Percentiles rank a stretch among this genome's conserved stretches.
Conservation (phyloP, 2,888 invertebrate species). For the Tachina lurida region DNA sequence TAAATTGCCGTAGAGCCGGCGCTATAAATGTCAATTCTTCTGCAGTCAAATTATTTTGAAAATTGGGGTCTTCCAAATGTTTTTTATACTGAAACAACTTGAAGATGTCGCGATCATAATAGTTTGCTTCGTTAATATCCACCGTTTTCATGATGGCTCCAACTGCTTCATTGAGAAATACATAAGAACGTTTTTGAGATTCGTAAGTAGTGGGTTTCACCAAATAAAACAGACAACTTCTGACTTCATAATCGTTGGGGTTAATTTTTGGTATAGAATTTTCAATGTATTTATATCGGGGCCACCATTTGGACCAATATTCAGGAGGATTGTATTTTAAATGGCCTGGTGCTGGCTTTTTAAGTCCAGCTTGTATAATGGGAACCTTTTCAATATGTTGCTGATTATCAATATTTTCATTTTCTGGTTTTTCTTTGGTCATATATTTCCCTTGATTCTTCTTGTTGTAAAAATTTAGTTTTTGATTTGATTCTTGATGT, state of each 20-base stretch:
- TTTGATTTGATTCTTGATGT: neutral
- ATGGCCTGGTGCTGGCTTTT: conserved; percentile 5
- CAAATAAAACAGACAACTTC: conserved; percentile 17
- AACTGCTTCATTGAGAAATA: conserved; percentile 20
- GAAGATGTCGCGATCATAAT: conserved; percentile 33
- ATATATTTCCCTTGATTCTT: neutral
- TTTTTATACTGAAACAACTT: conserved; percentile 53
- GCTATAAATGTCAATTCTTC: conserved; percentile 8
- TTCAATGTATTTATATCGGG: conserved; percentile 51
- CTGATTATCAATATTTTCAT: neutral
- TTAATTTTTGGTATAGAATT: conserved; percentile 28
- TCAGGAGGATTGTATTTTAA: conserved; percentile 44
- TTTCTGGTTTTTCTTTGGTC: neutral
- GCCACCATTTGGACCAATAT: conserved; percentile 62
- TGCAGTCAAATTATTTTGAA: conserved; percentile 25
- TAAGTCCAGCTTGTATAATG: conserved; percentile 26
- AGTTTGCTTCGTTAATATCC: conserved; percentile 47
- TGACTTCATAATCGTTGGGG: conserved; percentile 25
- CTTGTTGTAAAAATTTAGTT: neutral
- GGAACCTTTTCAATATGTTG: neutral
- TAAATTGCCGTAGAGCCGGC: conserved; percentile 12
- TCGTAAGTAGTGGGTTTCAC: neutral
- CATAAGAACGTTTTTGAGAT: neutral
- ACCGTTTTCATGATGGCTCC: conserved; percentile 12
- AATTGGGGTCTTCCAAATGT: conserved; percentile 37